Conservation (phyloP, 2,888 invertebrate genomes). For the Philonicus albiceps region DNA sequence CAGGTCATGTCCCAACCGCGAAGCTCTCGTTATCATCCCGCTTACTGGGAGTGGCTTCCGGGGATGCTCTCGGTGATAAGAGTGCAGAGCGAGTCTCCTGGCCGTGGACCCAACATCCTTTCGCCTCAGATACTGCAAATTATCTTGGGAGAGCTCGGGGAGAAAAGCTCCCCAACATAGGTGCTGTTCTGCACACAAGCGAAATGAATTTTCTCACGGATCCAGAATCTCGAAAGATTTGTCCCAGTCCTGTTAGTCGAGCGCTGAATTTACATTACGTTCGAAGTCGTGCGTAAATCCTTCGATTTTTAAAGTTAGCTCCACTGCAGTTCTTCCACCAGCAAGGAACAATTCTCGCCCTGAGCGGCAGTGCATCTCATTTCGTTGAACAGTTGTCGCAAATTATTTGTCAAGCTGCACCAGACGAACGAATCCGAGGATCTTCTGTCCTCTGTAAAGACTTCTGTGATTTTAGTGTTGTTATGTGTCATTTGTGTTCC, state of each 20-base stretch:
- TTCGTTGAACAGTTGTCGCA: not conserved
- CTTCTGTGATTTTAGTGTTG: constrained; percentile 26
- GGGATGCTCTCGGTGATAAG: constrained; percentile 11
- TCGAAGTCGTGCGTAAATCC: constrained; percentile 46
- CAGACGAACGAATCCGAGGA: not conserved
- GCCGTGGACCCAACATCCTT: not conserved
- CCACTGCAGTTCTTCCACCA: not conserved
- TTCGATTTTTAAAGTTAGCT: constrained; percentile 2
- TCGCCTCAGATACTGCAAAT: not conserved
- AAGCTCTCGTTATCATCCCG: not conserved
- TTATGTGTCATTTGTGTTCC: constrained; percentile 19
- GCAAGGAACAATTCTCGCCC: not conserved
- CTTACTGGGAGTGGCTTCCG: constrained; percentile 40
- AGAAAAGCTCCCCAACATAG: not conserved
- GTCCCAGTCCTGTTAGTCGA: constrained; percentile 48
- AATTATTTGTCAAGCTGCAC: not conserved
- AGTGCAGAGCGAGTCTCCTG: not conserved
- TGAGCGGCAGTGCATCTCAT: not conserved
- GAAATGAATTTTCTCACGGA: constrained; percentile 14
- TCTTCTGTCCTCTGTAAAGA: not conserved
- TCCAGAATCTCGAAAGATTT: constrained; percentile 43
- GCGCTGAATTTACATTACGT: constrained; percentile 49
- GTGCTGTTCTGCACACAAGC: not conserved
- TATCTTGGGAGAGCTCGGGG: constrained; percentile 1
- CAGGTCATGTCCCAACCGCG: constrained; percentile 13